phyloP scores from a whole-genome alignment of 1,140 invertebrate genomes.

The Calephelis nemesis region DNA sequence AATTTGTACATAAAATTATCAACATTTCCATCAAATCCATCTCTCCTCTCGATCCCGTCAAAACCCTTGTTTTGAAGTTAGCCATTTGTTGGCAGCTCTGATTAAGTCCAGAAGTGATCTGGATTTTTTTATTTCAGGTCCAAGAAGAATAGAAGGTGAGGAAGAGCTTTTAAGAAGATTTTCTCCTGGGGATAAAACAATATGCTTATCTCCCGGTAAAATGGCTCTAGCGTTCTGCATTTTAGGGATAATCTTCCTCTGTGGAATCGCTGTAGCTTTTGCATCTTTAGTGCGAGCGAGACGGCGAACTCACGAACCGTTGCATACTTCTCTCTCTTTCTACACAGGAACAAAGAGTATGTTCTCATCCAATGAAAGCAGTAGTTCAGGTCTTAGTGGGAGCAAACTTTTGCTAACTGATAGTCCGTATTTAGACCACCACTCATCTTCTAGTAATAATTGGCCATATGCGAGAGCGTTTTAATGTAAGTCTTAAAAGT shows the following conservation, averaged over 20 bases:
- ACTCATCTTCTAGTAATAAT: slow-evolving; percentile 76
- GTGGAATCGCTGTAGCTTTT: slow-evolving; percentile 83
- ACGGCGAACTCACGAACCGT: slow-evolving; percentile 62
- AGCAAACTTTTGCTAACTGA: slow-evolving; percentile 75
- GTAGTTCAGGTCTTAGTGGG: slow-evolving; percentile 76
- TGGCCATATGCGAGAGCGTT: slow-evolving; percentile 77
- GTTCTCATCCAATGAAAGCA: slow-evolving; percentile 75
- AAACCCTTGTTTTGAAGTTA: too few species aligned
- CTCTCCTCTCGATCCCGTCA: too few species aligned
- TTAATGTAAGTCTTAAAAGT: slow-evolving; percentile 32
- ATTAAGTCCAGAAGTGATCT: too few species aligned
- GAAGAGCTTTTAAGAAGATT: slow-evolving; percentile 62
- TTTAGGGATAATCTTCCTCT: slow-evolving; percentile 83
- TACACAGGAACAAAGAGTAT: slow-evolving; percentile 77
- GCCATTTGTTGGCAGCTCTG: too few species aligned
- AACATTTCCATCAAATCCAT: too few species aligned
- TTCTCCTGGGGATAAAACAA: slow-evolving; percentile 80
- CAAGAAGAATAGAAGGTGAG: slow-evolving; percentile 62
- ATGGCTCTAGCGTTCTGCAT: slow-evolving; percentile 85
- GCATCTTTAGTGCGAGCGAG: slow-evolving; percentile 82
- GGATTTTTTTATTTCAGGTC: slow-evolving; percentile 40
- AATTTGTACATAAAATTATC: too few species aligned
- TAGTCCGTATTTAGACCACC: slow-evolving; percentile 77
- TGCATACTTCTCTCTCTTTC: slow-evolving; percentile 75
- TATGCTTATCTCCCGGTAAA: slow-evolving; percentile 86